phyloP scores from a whole-genome alignment of 1,140 invertebrate genomes.

The Lethrus apterus region DNA sequence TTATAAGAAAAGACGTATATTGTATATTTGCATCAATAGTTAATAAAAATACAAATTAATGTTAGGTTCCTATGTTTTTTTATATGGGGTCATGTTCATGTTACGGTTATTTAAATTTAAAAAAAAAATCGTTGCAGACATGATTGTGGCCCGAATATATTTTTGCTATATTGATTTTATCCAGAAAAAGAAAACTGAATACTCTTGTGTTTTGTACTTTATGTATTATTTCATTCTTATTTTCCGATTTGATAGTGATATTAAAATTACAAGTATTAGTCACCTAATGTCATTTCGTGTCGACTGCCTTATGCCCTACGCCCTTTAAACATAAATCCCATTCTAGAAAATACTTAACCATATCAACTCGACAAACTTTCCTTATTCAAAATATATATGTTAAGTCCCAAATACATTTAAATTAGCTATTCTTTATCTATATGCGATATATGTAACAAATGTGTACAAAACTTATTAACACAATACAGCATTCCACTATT shows the following conservation, averaged over 20 bases:
- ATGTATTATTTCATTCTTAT: slow-evolving; percentile 4
- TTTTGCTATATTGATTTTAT: slow-evolving; percentile 17
- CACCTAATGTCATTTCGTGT: slow-evolving; percentile 8
- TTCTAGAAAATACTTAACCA: slow-evolving; percentile 17
- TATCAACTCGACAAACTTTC: slow-evolving; percentile 13
- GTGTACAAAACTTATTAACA: slow-evolving; percentile 14
- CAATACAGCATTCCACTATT: slow-evolving; percentile 13
- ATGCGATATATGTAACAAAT: slow-evolving; percentile 14
- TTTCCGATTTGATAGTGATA: slow-evolving; percentile 8
- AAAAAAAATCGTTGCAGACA: background rate
- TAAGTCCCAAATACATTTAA: background rate
- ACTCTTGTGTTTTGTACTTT: background rate
- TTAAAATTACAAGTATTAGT: slow-evolving; percentile 5
- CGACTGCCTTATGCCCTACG: background rate
- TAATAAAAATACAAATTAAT: slow-evolving; percentile 9
- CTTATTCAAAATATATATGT: slow-evolving; percentile 2
- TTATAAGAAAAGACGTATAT: slow-evolving; percentile 6
- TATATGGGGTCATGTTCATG: slow-evolving; percentile 9
- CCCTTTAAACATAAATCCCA: background rate
- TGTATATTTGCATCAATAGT: slow-evolving; percentile 18
- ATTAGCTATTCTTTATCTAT: slow-evolving; percentile 10
- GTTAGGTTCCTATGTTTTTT: slow-evolving; percentile 10
- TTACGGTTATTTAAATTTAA: background rate
- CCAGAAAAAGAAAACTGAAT: slow-evolving; percentile 3
- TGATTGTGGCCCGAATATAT: slow-evolving; percentile 5